phyloP scores from a whole-genome alignment of 2,888 invertebrate genomes.

The Ophion ellenae region DNA sequence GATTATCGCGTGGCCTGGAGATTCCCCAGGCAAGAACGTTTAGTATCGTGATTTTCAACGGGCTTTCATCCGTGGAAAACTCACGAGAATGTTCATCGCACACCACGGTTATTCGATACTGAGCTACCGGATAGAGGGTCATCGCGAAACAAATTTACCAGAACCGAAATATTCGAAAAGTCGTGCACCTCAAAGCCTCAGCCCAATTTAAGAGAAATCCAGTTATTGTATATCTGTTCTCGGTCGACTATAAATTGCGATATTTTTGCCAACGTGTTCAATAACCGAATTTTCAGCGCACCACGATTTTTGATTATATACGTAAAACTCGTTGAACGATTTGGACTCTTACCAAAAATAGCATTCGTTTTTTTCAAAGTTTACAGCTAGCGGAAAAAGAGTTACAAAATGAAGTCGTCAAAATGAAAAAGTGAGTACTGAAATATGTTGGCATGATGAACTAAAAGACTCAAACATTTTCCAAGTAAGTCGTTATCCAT shows the following conservation, averaged over 20 bases:
- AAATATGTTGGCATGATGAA: not conserved
- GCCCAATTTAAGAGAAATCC: not conserved
- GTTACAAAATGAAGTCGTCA: not conserved
- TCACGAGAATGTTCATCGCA: conserved; percentile 23
- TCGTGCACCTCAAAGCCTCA: not conserved
- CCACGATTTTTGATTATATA: not conserved
- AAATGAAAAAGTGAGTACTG: not conserved
- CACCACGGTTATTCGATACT: conserved; percentile 15
- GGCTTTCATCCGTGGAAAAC: conserved; percentile 26
- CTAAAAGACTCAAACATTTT: not conserved
- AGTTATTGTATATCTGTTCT: not conserved
- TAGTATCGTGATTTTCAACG: conserved; percentile 44
- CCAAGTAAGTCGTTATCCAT: not conserved
- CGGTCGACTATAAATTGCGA: not conserved
- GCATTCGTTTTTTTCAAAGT: not conserved
- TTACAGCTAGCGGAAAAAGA: not conserved
- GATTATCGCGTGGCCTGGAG: conserved; percentile 47
- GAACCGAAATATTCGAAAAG: conserved; percentile 15
- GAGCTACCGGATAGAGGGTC: conserved; percentile 7
- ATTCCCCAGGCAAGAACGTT: conserved; percentile 33
- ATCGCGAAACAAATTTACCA: conserved; percentile 29
- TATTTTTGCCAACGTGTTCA: not conserved
- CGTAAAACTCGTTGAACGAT: not conserved
- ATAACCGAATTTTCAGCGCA: not conserved
- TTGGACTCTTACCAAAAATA: not conserved